These are phyloP conservation scores for Burhinus bistriatus DNA, from an alignment of 2,113 vertebrate genomes.

Conservation along the genomic window DNA sequence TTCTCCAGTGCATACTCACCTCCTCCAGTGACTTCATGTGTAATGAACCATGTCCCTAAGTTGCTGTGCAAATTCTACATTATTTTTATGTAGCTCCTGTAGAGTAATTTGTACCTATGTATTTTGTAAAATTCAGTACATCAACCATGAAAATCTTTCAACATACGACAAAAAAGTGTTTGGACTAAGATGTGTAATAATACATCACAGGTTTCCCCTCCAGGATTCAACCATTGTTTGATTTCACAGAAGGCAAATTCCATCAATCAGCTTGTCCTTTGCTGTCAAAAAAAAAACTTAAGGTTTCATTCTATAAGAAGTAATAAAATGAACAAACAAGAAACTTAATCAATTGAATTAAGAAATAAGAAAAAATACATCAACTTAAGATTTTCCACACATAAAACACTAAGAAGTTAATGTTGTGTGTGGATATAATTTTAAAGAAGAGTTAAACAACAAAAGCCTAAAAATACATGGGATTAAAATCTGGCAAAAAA, in stretches of 20 bases:
- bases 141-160: not conserved
- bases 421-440: not conserved
- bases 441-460: not conserved
- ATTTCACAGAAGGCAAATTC: slow-evolving; percentile 44
- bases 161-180: not conserved
- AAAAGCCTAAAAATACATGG: not conserved
- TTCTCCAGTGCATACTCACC: not conserved
- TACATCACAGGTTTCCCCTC: not conserved
- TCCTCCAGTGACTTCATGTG: not conserved
- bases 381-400: not conserved
- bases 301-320: not conserved
- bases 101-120: not conserved
- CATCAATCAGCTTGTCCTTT: not conserved
- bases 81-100: not conserved
- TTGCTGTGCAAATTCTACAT: not conserved
- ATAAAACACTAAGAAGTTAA: not conserved
- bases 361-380: not conserved
- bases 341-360: not conserved
- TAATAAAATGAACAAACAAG: not conserved
- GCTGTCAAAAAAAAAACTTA: not conserved
- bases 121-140: not conserved
- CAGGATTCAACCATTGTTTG: not conserved
- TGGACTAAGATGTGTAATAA: not conserved
- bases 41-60: not conserved
- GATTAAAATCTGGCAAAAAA: not conserved